Evolutionary conservation across 1,140 invertebrate genomes (phyloP).

Genomic region (Hyles vespertilio): DNA sequence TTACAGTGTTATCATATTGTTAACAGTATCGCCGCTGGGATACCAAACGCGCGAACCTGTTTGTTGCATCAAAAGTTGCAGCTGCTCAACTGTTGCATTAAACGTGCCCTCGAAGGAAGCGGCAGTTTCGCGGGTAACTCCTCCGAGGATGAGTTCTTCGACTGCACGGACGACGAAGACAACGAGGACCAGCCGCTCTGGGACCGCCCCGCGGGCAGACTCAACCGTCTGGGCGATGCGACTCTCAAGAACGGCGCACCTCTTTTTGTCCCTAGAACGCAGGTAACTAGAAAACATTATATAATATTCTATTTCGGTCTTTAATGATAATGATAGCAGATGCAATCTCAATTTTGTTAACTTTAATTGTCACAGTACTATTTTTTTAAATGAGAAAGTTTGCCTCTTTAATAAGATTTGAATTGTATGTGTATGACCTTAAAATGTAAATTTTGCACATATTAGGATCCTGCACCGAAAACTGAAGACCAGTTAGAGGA

Average conservation of each 20-base stretch:
- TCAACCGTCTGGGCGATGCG: constrained; percentile 48
- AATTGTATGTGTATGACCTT: too few species aligned
- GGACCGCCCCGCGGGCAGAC: constrained; percentile 72
- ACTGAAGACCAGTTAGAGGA: constrained; percentile 98
- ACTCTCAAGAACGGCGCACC: constrained; percentile 57
- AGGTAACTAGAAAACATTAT: constrained; percentile 32
- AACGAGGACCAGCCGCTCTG: constrained; percentile 77
- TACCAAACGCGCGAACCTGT: constrained; percentile 90
- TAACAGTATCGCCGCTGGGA: constrained; percentile 82
- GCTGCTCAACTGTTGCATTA: constrained; percentile 97
- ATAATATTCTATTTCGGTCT: not conserved
- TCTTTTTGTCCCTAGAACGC: constrained; percentile 61
- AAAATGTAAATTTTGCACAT: too few species aligned
- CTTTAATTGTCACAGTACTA: not conserved
- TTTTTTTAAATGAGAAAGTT: not conserved
- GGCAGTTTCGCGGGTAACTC: constrained; percentile 67
- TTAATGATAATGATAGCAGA: too few species aligned
- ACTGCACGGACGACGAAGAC: constrained; percentile 82
- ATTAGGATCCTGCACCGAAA: constrained; percentile 93
- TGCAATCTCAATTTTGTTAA: too few species aligned
- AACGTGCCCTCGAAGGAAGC: constrained; percentile 68
- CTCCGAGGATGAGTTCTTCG: constrained; percentile 90
- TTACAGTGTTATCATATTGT: constrained; percentile 15
- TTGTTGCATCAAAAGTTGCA: constrained; percentile 97
- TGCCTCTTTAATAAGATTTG: not conserved